phyloP scores from a whole-genome alignment of 2,113 vertebrate species.

The Agelaius tricolor region DNA sequence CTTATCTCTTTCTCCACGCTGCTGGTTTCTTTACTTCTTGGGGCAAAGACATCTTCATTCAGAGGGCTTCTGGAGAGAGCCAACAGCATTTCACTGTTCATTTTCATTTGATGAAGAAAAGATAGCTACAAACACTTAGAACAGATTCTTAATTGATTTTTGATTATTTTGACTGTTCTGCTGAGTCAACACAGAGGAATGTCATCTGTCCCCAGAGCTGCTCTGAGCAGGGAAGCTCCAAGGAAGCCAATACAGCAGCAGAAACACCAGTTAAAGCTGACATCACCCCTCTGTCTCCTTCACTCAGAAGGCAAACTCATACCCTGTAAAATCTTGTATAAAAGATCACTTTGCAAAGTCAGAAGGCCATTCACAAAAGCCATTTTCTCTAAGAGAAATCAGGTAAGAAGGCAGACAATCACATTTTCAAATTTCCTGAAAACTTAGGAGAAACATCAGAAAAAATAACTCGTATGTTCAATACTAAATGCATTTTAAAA shows the following conservation, averaged over 20 bases:
- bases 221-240: background rate
- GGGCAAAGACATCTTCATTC: slow-evolving; percentile 90
- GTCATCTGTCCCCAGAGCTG: background rate
- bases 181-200: background rate
- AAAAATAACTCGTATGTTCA: background rate
- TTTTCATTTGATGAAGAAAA: background rate
- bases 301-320: background rate
- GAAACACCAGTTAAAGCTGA: background rate
- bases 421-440: background rate
- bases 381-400: background rate
- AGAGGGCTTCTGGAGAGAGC: slow-evolving; percentile 80
- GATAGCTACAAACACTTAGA: background rate
- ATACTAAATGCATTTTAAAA: background rate
- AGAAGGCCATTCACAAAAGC: background rate
- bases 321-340: background rate
- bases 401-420: background rate
- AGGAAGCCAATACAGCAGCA: background rate
- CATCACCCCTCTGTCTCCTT: background rate
- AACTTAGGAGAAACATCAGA: background rate
- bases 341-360: background rate
- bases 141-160: background rate
- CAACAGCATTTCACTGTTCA: background rate
- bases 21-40: slow-evolving; percentile 65
- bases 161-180: background rate
- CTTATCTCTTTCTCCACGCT: slow-evolving; percentile 80